These are phyloP conservation scores for Montipora sp. DNA, from an alignment of 64 coral and sea anemone species.

Conservation along the genomic window DNA sequence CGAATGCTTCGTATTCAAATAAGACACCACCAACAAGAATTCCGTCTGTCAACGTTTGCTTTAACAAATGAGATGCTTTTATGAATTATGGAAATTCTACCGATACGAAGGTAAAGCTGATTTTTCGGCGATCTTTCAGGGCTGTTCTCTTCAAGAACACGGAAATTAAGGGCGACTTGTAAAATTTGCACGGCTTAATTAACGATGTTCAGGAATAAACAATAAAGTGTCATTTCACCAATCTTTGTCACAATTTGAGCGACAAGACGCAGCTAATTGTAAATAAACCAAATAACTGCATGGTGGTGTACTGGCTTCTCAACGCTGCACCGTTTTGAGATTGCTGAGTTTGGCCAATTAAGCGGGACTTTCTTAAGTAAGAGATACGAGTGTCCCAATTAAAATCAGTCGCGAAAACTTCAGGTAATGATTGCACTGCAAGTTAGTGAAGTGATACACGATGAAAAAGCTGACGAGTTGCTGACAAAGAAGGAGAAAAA, in stretches of 20 bases:
- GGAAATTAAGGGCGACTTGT: slow-evolving; percentile 7
- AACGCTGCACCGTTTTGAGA: no score
- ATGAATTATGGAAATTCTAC: slow-evolving; percentile 60
- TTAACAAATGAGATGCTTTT: slow-evolving; percentile 34
- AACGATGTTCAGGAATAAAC: not conserved
- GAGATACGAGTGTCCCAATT: slow-evolving; percentile 21
- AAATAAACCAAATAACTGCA: no score
- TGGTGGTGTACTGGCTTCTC: no score
- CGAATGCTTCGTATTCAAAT: slow-evolving; percentile 25
- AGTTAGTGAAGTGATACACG: not conserved
- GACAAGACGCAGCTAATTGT: no score
- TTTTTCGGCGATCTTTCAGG: slow-evolving; percentile 9
- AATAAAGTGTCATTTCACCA: no score
- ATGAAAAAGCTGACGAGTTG: no score
- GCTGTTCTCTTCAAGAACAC: not conserved
- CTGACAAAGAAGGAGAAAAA: no score
- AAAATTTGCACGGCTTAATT: not conserved
- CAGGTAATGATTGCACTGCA: not conserved
- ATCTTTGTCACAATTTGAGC: not conserved
- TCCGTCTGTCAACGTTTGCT: slow-evolving; percentile 37
- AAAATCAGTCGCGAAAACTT: not conserved
- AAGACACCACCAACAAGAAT: slow-evolving; percentile 25
- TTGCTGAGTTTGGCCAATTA: not conserved
- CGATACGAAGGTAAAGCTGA: not conserved
- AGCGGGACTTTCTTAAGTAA: slow-evolving; percentile 22